These are phyloP conservation scores for Daktulosphaira vitifoliae DNA, from an alignment of 1,140 invertebrate species.

Conservation along the genomic window DNA sequence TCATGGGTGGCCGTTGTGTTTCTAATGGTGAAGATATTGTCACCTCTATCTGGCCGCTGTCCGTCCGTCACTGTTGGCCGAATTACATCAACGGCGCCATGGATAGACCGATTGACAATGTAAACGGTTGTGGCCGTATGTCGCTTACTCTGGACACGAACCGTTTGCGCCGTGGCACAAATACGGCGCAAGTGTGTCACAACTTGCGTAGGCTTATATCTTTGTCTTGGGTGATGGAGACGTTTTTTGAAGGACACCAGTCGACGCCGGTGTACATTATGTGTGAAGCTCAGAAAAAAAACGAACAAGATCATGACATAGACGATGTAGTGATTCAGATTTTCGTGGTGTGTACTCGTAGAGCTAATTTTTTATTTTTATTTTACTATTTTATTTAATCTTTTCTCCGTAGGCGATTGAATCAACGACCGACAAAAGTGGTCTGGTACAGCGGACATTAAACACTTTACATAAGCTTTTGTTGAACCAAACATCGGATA, in stretches of 20 bases:
- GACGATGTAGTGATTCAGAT: neutral
- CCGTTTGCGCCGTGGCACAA: neutral
- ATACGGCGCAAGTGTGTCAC: neutral
- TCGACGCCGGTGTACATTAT: neutral
- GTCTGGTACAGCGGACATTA: too few species aligned
- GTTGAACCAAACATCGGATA: too few species aligned
- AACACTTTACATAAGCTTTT: too few species aligned
- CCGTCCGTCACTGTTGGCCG: neutral
- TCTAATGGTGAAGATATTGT: neutral
- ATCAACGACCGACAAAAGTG: too few species aligned
- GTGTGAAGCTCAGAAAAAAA: neutral
- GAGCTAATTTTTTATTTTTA: too few species aligned
- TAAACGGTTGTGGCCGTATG: slow-evolving; percentile 4
- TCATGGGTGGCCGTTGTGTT: neutral
- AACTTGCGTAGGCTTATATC: slow-evolving; percentile 1
- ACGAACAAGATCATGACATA: neutral
- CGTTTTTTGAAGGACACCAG: neutral
- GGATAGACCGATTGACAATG: neutral
- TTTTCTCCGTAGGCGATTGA: too few species aligned
- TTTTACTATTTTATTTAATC: too few species aligned
- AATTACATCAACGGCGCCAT: neutral
- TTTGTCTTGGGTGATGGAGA: neutral
- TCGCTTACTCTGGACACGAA: neutral
- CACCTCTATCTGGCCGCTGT: neutral
- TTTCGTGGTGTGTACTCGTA: too few species aligned